Base-by-base conservation (phyloP, 2,113 vertebrate genomes). In the Argyrosomus japonicus region DNA sequence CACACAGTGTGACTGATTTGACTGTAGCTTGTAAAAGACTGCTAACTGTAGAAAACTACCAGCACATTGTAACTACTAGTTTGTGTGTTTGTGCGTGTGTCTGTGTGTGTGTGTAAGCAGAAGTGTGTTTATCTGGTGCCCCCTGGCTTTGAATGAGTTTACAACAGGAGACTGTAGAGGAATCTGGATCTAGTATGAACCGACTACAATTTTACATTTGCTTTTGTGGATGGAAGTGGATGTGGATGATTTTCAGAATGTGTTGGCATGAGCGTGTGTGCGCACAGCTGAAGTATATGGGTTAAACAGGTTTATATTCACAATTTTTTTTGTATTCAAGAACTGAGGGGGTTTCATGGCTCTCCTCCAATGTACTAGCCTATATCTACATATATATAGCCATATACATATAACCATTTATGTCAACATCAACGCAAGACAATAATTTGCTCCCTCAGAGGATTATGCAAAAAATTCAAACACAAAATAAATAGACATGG, bases 1-100 rank as follows among this genome's bases (percentile, higher is more conserved):
- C 83, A 77, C 86, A 76, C 88, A 77, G 64, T 81, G 82, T 71
- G 85, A 93, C 79, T 75, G 83, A 80, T 82, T 58, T 57, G 74
- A 67, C 76, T 75, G 65, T 40, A 61, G 81, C 58, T 84, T 70
- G 83, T 63, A 76, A 85, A 80, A 84, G 79, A 81, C 78, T 69
- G 75, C 64, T 60, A 53, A 77, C 83, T 81, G 64, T 45, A 81
- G 63, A 73, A 51, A 58, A 76, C 63, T 45, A 40, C 53, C 58
- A 14, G 62, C 50, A n/a, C 36, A 50, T 40, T n/a, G n/a, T 36
- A 15, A 64, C 71, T 19, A 27, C 10, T 17, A 12, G 64, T 3
- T 56, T 60, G 18, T 74, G 50, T 51, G 48, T 62, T 62, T 36
- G 48, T 50, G 47, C 53, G 61, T 58, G 17, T 73, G 60, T 4